A percentile compares a stretch with the other conserved stretches of the same genome.
Evolutionary conservation across 2,797 vertebrate genomes (phyloP).

Genomic region (Coregonus sp.): DNA sequence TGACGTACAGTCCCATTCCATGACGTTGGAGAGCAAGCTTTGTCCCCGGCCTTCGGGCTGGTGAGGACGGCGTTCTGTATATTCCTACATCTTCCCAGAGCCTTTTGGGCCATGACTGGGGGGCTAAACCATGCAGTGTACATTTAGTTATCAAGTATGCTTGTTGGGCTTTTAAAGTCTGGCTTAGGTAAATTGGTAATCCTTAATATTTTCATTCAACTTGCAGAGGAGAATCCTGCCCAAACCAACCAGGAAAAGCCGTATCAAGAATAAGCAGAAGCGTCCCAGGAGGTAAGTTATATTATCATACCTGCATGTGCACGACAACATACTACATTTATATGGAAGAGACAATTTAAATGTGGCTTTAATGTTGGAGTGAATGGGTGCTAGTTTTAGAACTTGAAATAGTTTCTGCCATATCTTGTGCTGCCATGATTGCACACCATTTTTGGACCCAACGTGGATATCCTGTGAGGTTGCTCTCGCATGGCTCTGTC

Average conservation of each 20-base stretch:
- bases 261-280: constrained; percentile 97
- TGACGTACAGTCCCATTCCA: constrained; percentile 57
- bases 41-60: constrained; percentile 43
- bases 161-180: background rate
- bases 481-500: constrained; percentile 79
- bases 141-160: constrained; percentile 23
- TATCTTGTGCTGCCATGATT: background rate
- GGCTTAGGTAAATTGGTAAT: background rate
- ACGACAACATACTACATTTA: background rate
- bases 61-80: constrained; percentile 44
- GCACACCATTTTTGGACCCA: constrained; percentile 11
- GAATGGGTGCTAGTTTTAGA: background rate
- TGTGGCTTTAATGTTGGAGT: too few species aligned
- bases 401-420: background rate
- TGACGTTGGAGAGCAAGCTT: constrained; percentile 40
- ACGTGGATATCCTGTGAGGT: constrained; percentile 78
- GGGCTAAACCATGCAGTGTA: constrained; percentile 74
- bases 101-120: constrained; percentile 62
- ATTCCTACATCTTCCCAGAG: constrained; percentile 63
- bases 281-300: constrained; percentile 88
- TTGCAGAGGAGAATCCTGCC: constrained; percentile 95
- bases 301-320: constrained; percentile 15
- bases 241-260: constrained; percentile 98
- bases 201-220: background rate
- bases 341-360: too few species aligned